Conservation (phyloP, 1,140 invertebrate species). For the Halesus radiatus region DNA sequence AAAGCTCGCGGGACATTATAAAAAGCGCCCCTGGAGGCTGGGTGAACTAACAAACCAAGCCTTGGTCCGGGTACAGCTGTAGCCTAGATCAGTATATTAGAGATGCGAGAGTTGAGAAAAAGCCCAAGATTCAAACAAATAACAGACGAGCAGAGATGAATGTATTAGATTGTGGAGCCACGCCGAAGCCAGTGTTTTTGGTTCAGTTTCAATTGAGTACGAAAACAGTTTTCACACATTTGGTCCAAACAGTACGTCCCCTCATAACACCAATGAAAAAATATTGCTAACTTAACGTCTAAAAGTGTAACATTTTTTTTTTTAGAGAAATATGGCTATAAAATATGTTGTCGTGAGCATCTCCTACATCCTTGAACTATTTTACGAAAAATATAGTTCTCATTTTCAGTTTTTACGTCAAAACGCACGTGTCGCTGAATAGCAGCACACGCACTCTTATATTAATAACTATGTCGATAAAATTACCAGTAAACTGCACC, state of each 20-base stretch:
- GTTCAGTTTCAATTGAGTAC: constrained; percentile 3
- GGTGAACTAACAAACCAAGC: not conserved
- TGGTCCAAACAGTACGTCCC: not conserved
- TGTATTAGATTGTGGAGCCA: not conserved
- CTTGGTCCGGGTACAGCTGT: not conserved
- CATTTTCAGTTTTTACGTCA: too few species aligned
- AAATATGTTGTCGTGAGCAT: too few species aligned
- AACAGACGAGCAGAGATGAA: constrained; percentile 16
- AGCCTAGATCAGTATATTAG: constrained; percentile 5
- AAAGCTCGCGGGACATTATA: constrained; percentile 49
- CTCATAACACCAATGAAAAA: too few species aligned
- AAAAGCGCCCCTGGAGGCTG: constrained; percentile 22
- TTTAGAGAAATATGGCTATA: too few species aligned
- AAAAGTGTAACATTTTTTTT: not conserved
- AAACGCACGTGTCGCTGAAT: too few species aligned
- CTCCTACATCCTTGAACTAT: too few species aligned
- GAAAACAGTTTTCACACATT: not conserved
- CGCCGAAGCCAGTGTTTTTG: constrained; percentile 11
- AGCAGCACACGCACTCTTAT: too few species aligned
- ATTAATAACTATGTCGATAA: too few species aligned
- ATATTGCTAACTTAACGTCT: not conserved
- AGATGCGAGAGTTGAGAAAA: constrained; percentile 11
- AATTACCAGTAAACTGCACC: too few species aligned
- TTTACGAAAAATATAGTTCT: too few species aligned
- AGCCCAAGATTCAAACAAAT: constrained; percentile 30